Evolutionary conservation across 2,113 vertebrate genomes (phyloP), one percentile per base, ranked within the genome.

Genomic region (Corydoras sp.): DNA sequence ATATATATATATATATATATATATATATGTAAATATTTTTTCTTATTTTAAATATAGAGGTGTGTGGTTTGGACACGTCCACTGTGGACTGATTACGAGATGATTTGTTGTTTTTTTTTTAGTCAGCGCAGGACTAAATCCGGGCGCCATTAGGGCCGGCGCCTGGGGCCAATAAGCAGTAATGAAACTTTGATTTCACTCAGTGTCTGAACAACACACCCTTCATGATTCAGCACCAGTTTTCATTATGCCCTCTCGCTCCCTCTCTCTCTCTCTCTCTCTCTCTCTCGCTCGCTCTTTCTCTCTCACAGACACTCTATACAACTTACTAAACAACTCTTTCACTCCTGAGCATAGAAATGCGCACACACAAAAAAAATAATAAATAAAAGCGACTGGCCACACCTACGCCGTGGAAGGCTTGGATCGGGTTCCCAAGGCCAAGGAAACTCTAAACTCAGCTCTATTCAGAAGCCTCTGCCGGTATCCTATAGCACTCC

Each of bases 361-460:
- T 24, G 59, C 7, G 13, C 51, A 10, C 24, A 5, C 18, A 56
- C 3, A 4, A 75, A 76, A 81, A 86, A 79, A 88, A 86, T 84
- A 82, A 76, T 78, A 82, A 53, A 11, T 76, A 2, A 85, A 81
- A 80, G 85, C 84, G 83, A 87, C 86, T 81, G 81, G 85, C 84
- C 83, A 87, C 86, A 71, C 88, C 89, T 86, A 81, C 30, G 70
- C 80, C 58, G 62, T 77, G 87, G 82, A 89, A 88, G 87, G 82
- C 79, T 81, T 77, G 84, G 85, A 84, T 83, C 80, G 73, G 82
- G 78, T 87, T 85, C 79, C 83, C 77, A 73, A 15, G 43, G 56
- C 59, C 62, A 59, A 69, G 69, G 77, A 80, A 80, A 77, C 58
- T 76, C 55, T 71, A 77, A 60, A 77, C 75, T 74, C 31, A 0